Base-by-base conservation (phyloP, 2,888 invertebrate species). In the Neuroscelio doddi region DNA sequence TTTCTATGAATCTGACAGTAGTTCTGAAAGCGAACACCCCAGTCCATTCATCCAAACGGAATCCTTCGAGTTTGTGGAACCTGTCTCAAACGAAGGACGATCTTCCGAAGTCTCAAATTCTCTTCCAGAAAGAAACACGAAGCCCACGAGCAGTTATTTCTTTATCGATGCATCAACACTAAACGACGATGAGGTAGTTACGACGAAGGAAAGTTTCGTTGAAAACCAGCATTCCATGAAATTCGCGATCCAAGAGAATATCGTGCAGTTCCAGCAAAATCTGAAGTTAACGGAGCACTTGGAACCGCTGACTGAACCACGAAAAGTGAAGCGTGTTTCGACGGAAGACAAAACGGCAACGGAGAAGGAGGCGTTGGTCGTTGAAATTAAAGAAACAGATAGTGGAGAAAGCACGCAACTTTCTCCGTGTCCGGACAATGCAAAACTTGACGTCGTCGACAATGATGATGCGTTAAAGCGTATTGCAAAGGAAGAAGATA, bases 121-220 rank as follows among this genome's bases (percentile, higher is more conserved):
- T 4, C 49, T 56, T 4, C 32, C 44, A n/a, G 61, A 64, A 36
- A 62, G 49, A 27, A 14, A 26, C 9, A 10, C n/a, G 57, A 77
- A 73, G 76, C 82, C 73, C 79, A 84, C 76, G 70, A 87, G 72
- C 70, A 87, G 79, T 84, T 89, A 90, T 59, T 93, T 91, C 80
- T 93, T 93, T 73, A 93, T 93, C 69, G 93, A 93, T 80, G 93
- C 93, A 10, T 90, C 93, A 4, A 90, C 90, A 77, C 85, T 93
- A 66, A 88, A 88, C 15, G 93, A 93, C 80, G 93, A 93, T 77
- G 72, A 80, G 8, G 79, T 53, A 9, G 39, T 47, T 1, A 47
- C 65, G 0, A 46, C 34, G 5, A 58, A 51, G 12, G 41, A 56
- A 15, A 26, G 8, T 3, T 8, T 17, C 24, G 9, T 1, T 14